Evolutionary conservation across 1,140 invertebrate genomes (phyloP).

Genomic region (Ephestia elutella): DNA sequence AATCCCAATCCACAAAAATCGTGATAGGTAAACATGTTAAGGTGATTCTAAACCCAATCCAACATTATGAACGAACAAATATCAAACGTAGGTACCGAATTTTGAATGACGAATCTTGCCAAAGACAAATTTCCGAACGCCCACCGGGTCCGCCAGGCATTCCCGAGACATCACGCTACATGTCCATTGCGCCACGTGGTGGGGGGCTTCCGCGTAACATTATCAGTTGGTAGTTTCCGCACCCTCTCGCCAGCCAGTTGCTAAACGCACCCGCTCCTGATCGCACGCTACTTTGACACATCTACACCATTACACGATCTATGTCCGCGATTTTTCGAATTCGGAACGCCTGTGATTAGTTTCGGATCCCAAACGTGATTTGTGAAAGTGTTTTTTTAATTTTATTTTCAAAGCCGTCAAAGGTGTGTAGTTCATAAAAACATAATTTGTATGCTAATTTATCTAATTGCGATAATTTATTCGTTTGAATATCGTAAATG

Average conservation of each 20-base stretch:
- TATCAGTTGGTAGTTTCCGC: slow-evolving; percentile 66
- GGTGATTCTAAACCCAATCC: no score
- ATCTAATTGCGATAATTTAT: not conserved
- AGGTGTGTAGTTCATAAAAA: not conserved
- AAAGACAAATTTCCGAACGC: slow-evolving; percentile 8
- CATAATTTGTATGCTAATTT: not conserved
- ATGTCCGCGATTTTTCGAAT: not conserved
- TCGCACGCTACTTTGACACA: slow-evolving; percentile 61
- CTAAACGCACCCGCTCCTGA: slow-evolving; percentile 63
- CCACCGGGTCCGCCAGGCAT: slow-evolving; percentile 9
- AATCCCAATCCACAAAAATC: no score
- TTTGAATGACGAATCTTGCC: not conserved
- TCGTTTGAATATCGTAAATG: not conserved
- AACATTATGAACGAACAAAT: no score
- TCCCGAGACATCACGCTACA: slow-evolving; percentile 36
- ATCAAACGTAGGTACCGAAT: no score
- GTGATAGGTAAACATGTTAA: no score
- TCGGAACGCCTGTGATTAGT: not conserved
- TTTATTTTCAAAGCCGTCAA: not conserved
- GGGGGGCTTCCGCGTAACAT: slow-evolving; percentile 65
- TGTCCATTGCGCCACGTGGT: slow-evolving; percentile 61
- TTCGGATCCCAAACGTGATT: slow-evolving; percentile 11
- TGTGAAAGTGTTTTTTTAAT: slow-evolving; percentile 12
- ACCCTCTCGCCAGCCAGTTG: slow-evolving; percentile 67
- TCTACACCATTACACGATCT: slow-evolving; percentile 33